phyloP scores from a whole-genome alignment of 1,140 invertebrate species.

The Drosophila rhopaloa region DNA sequence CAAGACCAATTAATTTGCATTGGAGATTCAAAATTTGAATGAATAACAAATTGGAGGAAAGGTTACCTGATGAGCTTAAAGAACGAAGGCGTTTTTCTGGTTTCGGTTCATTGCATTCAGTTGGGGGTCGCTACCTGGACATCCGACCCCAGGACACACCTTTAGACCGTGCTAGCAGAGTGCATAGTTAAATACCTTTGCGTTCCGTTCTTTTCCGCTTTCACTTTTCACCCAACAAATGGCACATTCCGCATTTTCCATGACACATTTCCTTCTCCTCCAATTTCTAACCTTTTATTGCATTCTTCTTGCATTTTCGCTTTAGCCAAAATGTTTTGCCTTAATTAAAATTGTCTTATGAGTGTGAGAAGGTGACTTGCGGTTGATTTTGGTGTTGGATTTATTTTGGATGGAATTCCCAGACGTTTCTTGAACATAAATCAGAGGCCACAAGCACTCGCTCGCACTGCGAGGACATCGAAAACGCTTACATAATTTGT shows the following conservation, averaged over 20 bases:
- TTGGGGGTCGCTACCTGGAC: neutral
- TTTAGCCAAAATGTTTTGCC: conserved; percentile 32
- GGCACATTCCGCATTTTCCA: conserved; percentile 39
- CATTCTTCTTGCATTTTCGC: conserved; percentile 24
- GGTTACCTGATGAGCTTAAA: conserved; percentile 1
- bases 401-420: conserved; percentile 24
- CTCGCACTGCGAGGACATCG: conserved; percentile 11
- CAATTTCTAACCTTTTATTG: conserved; percentile 22
- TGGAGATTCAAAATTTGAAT: conserved; percentile 12
- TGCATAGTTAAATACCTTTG: conserved; percentile 16
- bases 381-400: conserved; percentile 6
- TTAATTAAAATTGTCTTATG: conserved; percentile 64
- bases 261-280: conserved; percentile 30
- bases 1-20: conserved; percentile 16
- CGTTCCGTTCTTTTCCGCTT: conserved; percentile 23
- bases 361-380: conserved; percentile 15
- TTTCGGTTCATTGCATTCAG: conserved; percentile 22
- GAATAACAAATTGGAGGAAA: conserved; percentile 7
- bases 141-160: neutral
- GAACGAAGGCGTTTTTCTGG: neutral
- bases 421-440: conserved; percentile 52
- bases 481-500: conserved; percentile 65
- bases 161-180: neutral
- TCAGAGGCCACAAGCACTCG: conserved; percentile 32
- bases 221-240: conserved; percentile 21